A percentile compares a stretch with the other conserved stretches of the same genome.
phyloP scores from a whole-genome alignment of 2,888 invertebrate genomes.

The Andrena camellia region DNA sequence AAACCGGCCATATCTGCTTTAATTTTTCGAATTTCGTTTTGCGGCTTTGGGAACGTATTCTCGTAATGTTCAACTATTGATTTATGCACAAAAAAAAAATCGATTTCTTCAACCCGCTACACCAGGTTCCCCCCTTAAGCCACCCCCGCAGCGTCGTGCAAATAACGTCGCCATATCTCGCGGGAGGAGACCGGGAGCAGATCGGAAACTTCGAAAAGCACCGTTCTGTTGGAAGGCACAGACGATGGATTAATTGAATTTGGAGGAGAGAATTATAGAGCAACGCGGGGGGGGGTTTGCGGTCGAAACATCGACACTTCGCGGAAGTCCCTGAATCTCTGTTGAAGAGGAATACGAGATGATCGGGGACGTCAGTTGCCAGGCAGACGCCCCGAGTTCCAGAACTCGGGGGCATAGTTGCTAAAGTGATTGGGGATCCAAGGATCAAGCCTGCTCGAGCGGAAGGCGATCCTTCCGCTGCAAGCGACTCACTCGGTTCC shows the following conservation, averaged over 20 bases:
- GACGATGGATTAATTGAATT: slow-evolving; percentile 26
- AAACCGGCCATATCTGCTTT: too few relatives aligned
- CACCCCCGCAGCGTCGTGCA: slow-evolving; percentile 15
- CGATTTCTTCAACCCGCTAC: too few relatives aligned
- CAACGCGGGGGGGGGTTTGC: background rate
- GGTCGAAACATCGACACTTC: slow-evolving; percentile 3
- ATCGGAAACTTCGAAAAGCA: slow-evolving; percentile 17
- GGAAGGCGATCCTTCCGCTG: background rate
- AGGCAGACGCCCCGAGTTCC: too few relatives aligned
- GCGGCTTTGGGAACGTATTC: too few relatives aligned
- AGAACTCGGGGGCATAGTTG: background rate
- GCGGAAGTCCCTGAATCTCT: too few relatives aligned
- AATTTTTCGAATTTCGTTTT: too few relatives aligned
- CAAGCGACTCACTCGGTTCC: background rate
- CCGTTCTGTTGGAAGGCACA: background rate
- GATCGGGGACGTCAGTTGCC: too few relatives aligned
- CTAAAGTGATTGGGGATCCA: background rate
- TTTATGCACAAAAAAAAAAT: too few relatives aligned
- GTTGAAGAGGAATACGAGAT: too few relatives aligned
- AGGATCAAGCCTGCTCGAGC: background rate
- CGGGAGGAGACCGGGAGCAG: slow-evolving; percentile 3
- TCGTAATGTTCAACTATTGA: too few relatives aligned
- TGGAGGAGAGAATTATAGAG: background rate
- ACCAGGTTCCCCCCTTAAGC: too few relatives aligned
- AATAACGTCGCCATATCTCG: slow-evolving; percentile 9